A percentile compares a stretch with the other conserved stretches of the same genome.
These are phyloP conservation scores for Lamproptera curius DNA, from an alignment of 2,888 invertebrate genomes.

Conservation along the genomic window DNA sequence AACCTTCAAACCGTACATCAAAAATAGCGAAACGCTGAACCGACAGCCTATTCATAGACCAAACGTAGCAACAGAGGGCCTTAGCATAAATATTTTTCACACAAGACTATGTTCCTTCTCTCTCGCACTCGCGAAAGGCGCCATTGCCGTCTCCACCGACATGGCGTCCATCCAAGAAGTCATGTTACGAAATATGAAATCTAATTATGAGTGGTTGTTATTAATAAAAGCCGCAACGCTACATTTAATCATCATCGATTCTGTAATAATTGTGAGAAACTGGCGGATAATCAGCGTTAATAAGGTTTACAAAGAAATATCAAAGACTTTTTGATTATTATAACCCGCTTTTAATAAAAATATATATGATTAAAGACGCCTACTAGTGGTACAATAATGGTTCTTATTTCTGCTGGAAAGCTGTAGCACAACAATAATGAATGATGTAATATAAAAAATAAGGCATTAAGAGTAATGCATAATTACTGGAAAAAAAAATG, in stretches of 20 bases:
- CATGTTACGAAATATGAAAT: constrained; percentile 73
- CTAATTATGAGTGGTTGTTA: constrained; percentile 59
- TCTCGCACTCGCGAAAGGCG: constrained; percentile 53
- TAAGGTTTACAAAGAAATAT: background rate
- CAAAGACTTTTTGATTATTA: no score
- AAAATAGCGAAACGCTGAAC: constrained; percentile 59
- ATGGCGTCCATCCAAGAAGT: constrained; percentile 64
- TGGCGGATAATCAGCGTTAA: background rate
- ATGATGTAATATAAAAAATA: no score
- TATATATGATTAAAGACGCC: no score
- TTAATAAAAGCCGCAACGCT: constrained; percentile 40
- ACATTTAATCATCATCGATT: constrained; percentile 24
- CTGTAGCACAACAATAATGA: no score
- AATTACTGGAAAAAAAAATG: no score
- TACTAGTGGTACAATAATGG: no score
- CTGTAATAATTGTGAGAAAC: constrained; percentile 7
- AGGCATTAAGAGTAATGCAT: no score
- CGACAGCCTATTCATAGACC: constrained; percentile 60
- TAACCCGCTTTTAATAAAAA: no score
- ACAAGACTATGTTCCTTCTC: constrained; percentile 69
- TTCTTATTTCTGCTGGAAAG: no score
- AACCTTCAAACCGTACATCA: constrained; percentile 61
- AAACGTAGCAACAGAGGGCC: constrained; percentile 66
- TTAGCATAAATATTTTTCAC: constrained; percentile 77
- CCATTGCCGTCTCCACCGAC: constrained; percentile 53